Evolutionary conservation across 1,140 invertebrate genomes (phyloP).

Genomic region (Drosophila pachea): DNA sequence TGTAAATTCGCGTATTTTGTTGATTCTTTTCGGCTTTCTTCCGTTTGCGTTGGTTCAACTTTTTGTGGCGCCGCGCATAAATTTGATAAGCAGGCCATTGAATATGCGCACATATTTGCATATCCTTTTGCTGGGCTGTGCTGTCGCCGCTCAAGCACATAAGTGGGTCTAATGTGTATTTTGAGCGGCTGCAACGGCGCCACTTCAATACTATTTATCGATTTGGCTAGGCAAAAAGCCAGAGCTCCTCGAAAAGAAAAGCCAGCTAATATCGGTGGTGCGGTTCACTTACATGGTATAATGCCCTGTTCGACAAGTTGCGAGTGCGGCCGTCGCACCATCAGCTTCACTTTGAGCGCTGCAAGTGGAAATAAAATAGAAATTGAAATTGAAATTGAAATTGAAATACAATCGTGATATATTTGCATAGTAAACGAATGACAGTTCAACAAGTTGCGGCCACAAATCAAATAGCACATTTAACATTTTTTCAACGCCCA

Average conservation of each 20-base stretch:
- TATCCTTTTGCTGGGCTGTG: constrained; percentile 55
- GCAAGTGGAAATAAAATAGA: constrained; percentile 79
- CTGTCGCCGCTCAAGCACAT: constrained; percentile 38
- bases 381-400: not conserved
- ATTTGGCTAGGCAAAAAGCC: constrained; percentile 43
- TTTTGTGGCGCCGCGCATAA: constrained; percentile 53
- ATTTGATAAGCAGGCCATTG: constrained; percentile 57
- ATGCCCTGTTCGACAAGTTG: constrained; percentile 98
- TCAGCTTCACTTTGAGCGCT: constrained; percentile 98
- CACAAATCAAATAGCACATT: constrained; percentile 47
- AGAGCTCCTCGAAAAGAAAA: not conserved
- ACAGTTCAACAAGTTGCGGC: constrained; percentile 49
- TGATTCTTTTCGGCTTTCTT: constrained; percentile 50
- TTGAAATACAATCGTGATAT: constrained; percentile 62
- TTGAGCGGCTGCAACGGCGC: not conserved
- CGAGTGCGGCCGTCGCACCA: constrained; percentile 95
- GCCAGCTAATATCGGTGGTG: constrained; percentile 9
- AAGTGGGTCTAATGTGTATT: constrained; percentile 65
- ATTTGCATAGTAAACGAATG: constrained; percentile 13
- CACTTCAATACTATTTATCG: constrained; percentile 54
- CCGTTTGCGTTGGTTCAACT: constrained; percentile 22
- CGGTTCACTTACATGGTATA: constrained; percentile 95
- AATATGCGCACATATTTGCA: constrained; percentile 69
- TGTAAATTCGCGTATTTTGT: constrained; percentile 74
- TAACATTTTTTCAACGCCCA: constrained; percentile 35